Percentiles rank a stretch among this genome's conserved stretches.
Conservation (phyloP, 2,888 invertebrate genomes). For the Agrochola lota region DNA sequence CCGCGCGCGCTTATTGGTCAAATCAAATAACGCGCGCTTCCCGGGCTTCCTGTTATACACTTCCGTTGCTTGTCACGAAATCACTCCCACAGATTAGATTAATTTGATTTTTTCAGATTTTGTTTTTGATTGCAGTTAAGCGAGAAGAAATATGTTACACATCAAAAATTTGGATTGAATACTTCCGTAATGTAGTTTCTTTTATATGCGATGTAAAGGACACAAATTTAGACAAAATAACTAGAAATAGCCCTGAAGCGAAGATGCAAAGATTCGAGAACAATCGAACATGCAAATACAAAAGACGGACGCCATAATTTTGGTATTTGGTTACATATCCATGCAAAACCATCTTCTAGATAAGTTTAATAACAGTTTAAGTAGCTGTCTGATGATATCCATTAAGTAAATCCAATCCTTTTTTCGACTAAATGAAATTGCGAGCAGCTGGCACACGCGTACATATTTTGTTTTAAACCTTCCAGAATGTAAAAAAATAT, state of each 20-base stretch:
- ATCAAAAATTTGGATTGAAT: too few relatives aligned
- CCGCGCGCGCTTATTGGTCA: too few relatives aligned
- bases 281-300: background rate
- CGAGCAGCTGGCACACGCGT: background rate
- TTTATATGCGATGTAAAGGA: background rate
- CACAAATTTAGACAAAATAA: background rate
- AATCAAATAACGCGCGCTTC: too few relatives aligned
- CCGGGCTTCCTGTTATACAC: too few relatives aligned
- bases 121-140: too few relatives aligned
- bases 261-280: too few relatives aligned
- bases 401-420: constrained; percentile 4
- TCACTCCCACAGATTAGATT: too few relatives aligned
- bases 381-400: constrained; percentile 11
- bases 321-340: background rate
- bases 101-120: too few relatives aligned
- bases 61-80: too few relatives aligned
- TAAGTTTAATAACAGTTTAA: background rate
- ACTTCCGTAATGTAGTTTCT: background rate
- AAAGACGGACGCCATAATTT: background rate
- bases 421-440: background rate
- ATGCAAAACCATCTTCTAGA: background rate
- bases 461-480: constrained; percentile 34
- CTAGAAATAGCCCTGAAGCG: background rate
- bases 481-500: constrained; percentile 26
- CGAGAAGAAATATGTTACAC: too few relatives aligned